phyloP scores from a whole-genome alignment of 2,797 vertebrate genomes.

The Brachyalestes nurse region DNA sequence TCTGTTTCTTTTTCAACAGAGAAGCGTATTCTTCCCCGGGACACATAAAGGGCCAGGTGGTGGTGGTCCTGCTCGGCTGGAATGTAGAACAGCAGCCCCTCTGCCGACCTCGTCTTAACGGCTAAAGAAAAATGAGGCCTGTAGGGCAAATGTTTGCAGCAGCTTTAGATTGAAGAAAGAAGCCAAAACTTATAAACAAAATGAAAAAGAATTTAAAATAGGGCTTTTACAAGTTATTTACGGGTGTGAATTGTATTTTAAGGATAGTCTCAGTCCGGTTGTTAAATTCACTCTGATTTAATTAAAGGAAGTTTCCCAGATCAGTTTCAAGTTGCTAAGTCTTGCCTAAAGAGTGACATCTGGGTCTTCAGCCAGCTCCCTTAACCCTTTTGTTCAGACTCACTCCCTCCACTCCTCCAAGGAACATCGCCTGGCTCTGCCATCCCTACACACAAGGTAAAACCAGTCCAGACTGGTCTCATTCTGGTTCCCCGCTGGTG shows the following conservation, averaged over 20 bases:
- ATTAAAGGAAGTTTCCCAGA: too few relatives aligned
- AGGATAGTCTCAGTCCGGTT: too few relatives aligned
- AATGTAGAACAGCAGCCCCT: constrained; percentile 86
- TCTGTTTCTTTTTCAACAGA: constrained; percentile 78
- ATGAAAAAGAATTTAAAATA: neutral
- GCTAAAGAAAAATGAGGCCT: constrained; percentile 89
- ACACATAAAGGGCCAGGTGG: constrained; percentile 85
- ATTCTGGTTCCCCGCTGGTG: too few relatives aligned
- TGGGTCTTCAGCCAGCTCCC: too few relatives aligned
- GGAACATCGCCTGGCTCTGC: too few relatives aligned
- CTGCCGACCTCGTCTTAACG: constrained; percentile 78
- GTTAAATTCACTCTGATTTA: too few relatives aligned
- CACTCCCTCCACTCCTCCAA: too few relatives aligned
- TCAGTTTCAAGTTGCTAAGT: too few relatives aligned
- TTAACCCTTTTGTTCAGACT: too few relatives aligned
- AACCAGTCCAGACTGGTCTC: too few relatives aligned
- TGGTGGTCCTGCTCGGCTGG: constrained; percentile 74
- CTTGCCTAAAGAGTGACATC: too few relatives aligned
- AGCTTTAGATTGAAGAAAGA: neutral
- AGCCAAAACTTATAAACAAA: neutral
- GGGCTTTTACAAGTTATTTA: neutral
- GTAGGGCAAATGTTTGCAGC: neutral
- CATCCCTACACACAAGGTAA: too few relatives aligned
- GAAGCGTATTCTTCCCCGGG: constrained; percentile 86
- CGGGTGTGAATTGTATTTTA: neutral